Conservation (phyloP, 2,888 invertebrate genomes). For the Entomobrya proxima region DNA sequence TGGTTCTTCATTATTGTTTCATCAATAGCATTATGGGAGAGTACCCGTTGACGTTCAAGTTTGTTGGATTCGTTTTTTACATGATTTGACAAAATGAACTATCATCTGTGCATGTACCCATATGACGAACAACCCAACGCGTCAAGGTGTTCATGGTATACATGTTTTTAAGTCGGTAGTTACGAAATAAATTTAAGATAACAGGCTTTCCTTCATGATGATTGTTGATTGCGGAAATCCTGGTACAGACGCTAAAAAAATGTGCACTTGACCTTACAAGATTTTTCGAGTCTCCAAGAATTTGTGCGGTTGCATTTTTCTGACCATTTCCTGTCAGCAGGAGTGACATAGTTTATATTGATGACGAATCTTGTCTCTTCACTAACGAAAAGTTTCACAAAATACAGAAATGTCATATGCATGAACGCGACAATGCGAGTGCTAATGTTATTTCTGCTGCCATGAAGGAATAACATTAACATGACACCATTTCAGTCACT, state of each 20-base stretch:
- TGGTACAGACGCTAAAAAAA: neutral
- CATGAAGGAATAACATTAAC: too few species aligned
- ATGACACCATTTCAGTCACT: too few species aligned
- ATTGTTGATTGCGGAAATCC: conserved; percentile 34
- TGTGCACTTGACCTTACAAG: conserved; percentile 16
- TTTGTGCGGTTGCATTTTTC: neutral
- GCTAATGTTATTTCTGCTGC: too few species aligned
- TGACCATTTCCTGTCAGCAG: too few species aligned
- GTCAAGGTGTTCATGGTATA: neutral
- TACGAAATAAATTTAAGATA: neutral
- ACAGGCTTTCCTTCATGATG: conserved; percentile 1
- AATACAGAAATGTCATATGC: too few species aligned
- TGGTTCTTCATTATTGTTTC: neutral
- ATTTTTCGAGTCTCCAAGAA: neutral
- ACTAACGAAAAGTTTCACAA: too few species aligned
- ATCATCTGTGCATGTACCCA: neutral
- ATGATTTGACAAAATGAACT: too few species aligned
- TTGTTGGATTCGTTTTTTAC: neutral
- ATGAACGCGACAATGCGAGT: too few species aligned
- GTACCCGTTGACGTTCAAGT: neutral
- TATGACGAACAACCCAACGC: neutral
- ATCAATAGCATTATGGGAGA: neutral
- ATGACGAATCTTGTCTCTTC: too few species aligned
- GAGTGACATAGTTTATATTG: too few species aligned
- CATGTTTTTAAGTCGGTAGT: neutral